phyloP scores from a whole-genome alignment of 35 echinoderm and acorn worm genomes.

The Lytechinus variegatus region DNA sequence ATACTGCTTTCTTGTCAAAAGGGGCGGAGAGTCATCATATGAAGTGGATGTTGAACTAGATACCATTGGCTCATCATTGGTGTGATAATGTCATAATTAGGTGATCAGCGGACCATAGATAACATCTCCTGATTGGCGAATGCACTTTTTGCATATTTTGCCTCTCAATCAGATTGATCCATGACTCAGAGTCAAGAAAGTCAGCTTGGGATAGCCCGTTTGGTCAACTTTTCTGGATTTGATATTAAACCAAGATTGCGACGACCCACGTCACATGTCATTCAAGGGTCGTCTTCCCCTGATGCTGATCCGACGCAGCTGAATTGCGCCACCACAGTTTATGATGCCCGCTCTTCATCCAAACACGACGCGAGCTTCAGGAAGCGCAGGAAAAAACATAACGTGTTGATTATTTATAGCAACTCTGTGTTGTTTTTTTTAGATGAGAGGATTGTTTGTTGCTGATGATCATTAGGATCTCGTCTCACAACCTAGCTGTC shows the following conservation, averaged over 20 bases:
- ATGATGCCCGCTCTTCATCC: background rate
- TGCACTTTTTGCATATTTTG: slow-evolving; percentile 2
- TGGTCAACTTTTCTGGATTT: background rate
- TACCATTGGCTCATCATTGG: background rate
- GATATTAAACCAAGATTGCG: background rate
- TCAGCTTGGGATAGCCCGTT: background rate
- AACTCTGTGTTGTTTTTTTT: background rate
- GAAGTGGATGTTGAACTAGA: background rate
- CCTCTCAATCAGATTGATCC: background rate
- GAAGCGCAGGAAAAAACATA: background rate
- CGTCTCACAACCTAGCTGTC: background rate
- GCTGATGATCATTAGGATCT: background rate
- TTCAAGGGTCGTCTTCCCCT: background rate
- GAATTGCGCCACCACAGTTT: slow-evolving; percentile 14
- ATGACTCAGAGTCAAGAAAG: background rate
- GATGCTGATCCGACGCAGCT: background rate
- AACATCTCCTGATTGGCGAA: slow-evolving; percentile 15
- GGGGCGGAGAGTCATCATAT: background rate
- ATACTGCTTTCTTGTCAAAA: background rate
- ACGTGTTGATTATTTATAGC: background rate
- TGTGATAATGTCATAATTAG: slow-evolving; percentile 34
- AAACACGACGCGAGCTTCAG: background rate
- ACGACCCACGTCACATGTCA: slow-evolving; percentile 2
- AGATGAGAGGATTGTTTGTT: background rate
- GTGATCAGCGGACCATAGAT: background rate